A percentile compares a stretch with the other conserved stretches of the same genome.
Conservation (phyloP, 2,888 invertebrate genomes). For the Drosophila nr. fundita region DNA sequence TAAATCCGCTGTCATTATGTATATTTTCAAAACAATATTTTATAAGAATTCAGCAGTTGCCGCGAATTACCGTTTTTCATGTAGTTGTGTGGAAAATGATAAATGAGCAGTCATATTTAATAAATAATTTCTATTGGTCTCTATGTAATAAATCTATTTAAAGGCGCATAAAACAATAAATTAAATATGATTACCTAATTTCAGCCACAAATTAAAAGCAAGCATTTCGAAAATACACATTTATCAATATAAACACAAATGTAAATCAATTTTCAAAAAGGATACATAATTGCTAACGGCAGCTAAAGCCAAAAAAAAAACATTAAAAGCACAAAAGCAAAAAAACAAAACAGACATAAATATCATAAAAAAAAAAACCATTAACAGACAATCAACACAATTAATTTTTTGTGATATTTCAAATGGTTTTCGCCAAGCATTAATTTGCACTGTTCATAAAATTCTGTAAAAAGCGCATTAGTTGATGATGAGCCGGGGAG, state of each 20-base stretch:
- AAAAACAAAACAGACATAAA: background rate
- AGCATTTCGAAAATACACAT: background rate
- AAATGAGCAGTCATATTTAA: background rate
- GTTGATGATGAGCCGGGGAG: constrained; percentile 20
- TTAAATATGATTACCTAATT: background rate
- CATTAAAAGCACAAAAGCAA: constrained; percentile 1
- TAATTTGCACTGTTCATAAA: constrained; percentile 43
- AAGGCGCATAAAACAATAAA: background rate
- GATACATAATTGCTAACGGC: background rate
- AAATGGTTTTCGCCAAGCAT: constrained; percentile 13
- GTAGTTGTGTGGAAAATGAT: background rate
- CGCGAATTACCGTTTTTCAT: background rate
- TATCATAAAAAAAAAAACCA: constrained; percentile 6
- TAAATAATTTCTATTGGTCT: background rate
- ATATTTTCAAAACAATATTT: too few relatives aligned
- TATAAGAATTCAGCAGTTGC: background rate
- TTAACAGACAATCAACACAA: constrained; percentile 42
- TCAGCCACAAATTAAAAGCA: background rate
- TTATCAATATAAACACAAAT: background rate
- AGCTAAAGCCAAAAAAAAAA: background rate
- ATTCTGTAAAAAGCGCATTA: constrained; percentile 48
- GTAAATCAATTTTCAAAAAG: background rate
- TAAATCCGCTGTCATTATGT: too few relatives aligned
- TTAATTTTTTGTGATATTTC: constrained; percentile 40
- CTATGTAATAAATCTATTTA: background rate